Percentiles rank a stretch among this genome's conserved stretches.
phyloP scores from a whole-genome alignment of 23 tunicate species.

The Aplidium turbinatum region DNA sequence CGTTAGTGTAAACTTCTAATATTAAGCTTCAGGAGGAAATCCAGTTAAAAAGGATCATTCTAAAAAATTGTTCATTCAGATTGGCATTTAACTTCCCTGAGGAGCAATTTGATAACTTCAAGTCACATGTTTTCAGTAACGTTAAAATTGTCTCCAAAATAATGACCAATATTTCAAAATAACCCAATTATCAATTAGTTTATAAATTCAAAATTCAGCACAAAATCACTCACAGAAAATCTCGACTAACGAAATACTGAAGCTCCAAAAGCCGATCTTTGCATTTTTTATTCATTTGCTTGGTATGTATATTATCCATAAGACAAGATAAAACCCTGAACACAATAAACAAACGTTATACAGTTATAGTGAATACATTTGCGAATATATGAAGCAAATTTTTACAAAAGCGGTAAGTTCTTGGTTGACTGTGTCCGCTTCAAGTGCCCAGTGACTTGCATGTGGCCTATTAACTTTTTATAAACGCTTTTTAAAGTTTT shows the following conservation, averaged over 20 bases:
- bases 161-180: neutral
- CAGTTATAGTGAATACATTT: neutral
- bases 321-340: constrained; percentile 81
- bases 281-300: constrained; percentile 53
- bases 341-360: neutral
- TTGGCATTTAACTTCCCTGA: too few species aligned
- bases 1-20: too few species aligned
- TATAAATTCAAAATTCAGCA: neutral
- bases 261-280: constrained; percentile 52
- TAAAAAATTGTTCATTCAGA: too few species aligned
- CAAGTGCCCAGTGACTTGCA: too few species aligned
- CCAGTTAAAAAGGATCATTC: too few species aligned
- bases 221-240: constrained; percentile 56
- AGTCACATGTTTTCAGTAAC: too few species aligned
- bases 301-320: constrained; percentile 65
- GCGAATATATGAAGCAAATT: too few species aligned
- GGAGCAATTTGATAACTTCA: too few species aligned
- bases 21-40: too few species aligned
- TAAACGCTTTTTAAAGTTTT: neutral
- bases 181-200: neutral
- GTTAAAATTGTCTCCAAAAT: too few species aligned
- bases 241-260: constrained; percentile 81
- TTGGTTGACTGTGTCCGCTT: neutral
- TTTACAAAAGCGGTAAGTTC: neutral
- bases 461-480: too few species aligned